phyloP scores from a whole-genome alignment of 2,113 vertebrate genomes.

The Motacilla tschutschensis region DNA sequence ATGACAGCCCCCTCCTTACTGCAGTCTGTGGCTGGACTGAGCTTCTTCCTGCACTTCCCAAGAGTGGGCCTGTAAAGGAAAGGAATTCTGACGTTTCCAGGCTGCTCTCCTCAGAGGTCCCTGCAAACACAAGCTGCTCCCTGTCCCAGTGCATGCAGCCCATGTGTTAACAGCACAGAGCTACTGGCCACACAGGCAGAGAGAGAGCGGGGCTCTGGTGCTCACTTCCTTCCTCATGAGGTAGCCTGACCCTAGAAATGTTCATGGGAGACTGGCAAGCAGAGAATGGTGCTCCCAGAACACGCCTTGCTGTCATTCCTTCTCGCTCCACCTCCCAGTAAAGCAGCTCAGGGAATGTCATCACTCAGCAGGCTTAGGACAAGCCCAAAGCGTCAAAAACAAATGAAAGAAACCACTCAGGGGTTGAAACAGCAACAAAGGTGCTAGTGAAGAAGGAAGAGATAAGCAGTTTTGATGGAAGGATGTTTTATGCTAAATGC shows the following conservation, averaged over 20 bases:
- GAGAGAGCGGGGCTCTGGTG: background rate
- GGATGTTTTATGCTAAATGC: background rate
- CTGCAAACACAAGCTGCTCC: constrained; percentile 5
- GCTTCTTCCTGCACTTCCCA: background rate
- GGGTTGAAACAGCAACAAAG: background rate
- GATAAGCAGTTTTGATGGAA: background rate
- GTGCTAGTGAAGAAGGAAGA: background rate
- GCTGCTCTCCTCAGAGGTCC: constrained; percentile 11
- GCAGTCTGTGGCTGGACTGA: background rate
- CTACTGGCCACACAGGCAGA: background rate
- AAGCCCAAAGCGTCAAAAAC: background rate
- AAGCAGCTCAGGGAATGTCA: background rate
- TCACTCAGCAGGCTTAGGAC: background rate
- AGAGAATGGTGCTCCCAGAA: background rate
- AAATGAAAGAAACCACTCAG: background rate
- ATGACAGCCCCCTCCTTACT: background rate
- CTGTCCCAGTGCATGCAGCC: background rate
- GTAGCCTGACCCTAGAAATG: background rate
- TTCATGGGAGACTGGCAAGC: background rate
- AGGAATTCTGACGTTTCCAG: constrained; percentile 19
- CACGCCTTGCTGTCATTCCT: background rate
- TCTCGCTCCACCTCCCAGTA: background rate
- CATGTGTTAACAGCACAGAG: background rate
- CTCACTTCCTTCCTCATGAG: background rate
- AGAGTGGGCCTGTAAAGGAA: background rate